These are phyloP conservation scores for Copsychus sechellarum DNA, from an alignment of 2,113 vertebrate species.

Conservation along the genomic window DNA sequence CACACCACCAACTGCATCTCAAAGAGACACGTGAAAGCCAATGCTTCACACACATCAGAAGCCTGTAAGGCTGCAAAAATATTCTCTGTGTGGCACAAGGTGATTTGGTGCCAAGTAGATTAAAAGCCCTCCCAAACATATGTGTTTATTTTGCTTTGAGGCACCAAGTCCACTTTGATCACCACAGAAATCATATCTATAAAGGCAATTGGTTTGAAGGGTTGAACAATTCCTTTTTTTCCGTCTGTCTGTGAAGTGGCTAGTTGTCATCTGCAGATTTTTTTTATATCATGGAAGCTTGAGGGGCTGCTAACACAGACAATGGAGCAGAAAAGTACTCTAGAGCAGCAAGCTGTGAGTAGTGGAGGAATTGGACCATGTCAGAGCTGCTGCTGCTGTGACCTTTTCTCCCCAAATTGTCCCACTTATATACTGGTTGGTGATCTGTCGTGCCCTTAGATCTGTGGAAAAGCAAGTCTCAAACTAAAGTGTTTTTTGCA, in stretches of 20 bases:
- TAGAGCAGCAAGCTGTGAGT: not conserved
- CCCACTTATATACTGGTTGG: not conserved
- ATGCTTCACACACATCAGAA: not conserved
- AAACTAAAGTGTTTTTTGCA: not conserved
- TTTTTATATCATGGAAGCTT: not conserved
- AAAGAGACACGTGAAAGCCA: constrained; percentile 23
- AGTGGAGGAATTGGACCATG: not conserved
- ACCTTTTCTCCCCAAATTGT: not conserved
- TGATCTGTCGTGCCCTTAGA: not conserved
- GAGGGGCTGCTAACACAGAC: not conserved
- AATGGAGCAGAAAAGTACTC: not conserved
- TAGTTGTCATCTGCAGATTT: not conserved
- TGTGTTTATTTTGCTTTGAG: constrained; percentile 25
- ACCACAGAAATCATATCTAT: not conserved
- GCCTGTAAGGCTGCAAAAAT: not conserved
- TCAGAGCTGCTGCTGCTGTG: not conserved
- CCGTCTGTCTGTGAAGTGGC: not conserved
- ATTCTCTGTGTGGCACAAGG: not conserved
- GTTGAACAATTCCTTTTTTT: not conserved
- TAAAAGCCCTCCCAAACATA: constrained; percentile 16
- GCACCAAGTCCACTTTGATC: not conserved
- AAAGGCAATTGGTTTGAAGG: not conserved
- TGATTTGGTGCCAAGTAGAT: not conserved
- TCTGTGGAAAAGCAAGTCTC: not conserved
- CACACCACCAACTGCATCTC: constrained; percentile 19